Evolutionary conservation across 2,797 vertebrate species (phyloP).

Genomic region (Enteromius mattozi): DNA sequence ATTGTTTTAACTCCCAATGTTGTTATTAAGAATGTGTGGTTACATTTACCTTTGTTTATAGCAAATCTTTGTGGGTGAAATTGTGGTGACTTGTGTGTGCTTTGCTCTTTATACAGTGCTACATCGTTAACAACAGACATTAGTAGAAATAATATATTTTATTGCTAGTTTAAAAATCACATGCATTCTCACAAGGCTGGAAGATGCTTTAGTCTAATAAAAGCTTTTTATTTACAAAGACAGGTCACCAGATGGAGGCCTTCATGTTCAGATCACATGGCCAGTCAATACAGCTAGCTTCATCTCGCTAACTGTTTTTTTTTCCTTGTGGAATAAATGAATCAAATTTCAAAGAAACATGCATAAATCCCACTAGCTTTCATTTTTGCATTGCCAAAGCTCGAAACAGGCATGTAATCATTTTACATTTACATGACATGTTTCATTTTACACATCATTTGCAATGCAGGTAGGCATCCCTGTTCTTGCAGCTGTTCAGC

Average conservation of each 20-base stretch:
- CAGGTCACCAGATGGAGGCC: not conserved
- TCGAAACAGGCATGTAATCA: conserved; percentile 26
- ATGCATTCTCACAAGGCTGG: not conserved
- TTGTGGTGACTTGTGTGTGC: not conserved
- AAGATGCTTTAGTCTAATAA: not conserved
- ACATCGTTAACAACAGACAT: not conserved
- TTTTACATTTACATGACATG: conserved; percentile 28
- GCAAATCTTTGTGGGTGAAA: not conserved
- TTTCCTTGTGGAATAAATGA: not conserved
- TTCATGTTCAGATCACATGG: not conserved
- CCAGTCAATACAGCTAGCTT: not conserved
- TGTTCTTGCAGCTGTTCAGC: conserved; percentile 43
- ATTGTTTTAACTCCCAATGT: not conserved
- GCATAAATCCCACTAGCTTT: conserved; percentile 19
- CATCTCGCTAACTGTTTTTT: not conserved
- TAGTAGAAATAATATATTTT: too few relatives aligned
- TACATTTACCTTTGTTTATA: not conserved
- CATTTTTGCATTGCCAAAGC: conserved; percentile 7
- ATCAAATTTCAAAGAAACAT: not conserved
- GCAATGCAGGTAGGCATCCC: conserved; percentile 46
- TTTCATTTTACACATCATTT: conserved; percentile 45
- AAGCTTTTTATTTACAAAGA: not conserved
- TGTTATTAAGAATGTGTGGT: not conserved
- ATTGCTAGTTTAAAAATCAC: not conserved
- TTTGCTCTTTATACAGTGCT: not conserved